phyloP scores from a whole-genome alignment of 2,113 vertebrate species.

The Cathartes aura region DNA sequence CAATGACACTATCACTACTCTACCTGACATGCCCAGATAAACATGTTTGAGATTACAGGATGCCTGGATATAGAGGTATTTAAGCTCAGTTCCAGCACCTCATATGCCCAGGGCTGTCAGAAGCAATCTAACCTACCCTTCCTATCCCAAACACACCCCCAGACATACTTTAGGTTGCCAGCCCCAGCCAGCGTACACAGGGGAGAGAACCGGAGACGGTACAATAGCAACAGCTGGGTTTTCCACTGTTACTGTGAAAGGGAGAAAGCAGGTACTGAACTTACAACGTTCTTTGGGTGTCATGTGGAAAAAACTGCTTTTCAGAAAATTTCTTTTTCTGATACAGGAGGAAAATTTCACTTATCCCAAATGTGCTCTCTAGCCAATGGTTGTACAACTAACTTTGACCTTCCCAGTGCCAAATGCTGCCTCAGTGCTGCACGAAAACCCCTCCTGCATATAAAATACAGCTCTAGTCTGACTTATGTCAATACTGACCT shows the following conservation, averaged over 20 bases:
- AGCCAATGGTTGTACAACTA: neutral
- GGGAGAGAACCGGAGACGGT: neutral
- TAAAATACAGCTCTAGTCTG: neutral
- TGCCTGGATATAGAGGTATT: neutral
- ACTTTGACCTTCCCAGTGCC: neutral
- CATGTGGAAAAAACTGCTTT: fast-evolving
- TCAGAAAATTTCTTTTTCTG: neutral
- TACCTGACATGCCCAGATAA: neutral
- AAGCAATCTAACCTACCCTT: neutral
- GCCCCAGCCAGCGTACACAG: neutral
- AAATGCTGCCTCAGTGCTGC: neutral
- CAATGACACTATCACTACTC: neutral
- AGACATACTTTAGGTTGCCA: neutral
- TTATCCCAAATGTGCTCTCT: neutral
- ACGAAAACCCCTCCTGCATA: neutral
- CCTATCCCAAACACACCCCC: neutral
- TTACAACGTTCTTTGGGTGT: neutral
- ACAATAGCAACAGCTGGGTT: neutral
- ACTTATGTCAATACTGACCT: neutral
- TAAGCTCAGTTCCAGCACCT: neutral
- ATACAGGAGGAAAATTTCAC: fast-evolving
- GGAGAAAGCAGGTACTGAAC: neutral
- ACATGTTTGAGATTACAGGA: fast-evolving
- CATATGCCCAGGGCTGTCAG: neutral
- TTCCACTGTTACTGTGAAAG: neutral